Evolutionary conservation across 2,797 vertebrate species (phyloP).

Genomic region (Sitta carolinensis): DNA sequence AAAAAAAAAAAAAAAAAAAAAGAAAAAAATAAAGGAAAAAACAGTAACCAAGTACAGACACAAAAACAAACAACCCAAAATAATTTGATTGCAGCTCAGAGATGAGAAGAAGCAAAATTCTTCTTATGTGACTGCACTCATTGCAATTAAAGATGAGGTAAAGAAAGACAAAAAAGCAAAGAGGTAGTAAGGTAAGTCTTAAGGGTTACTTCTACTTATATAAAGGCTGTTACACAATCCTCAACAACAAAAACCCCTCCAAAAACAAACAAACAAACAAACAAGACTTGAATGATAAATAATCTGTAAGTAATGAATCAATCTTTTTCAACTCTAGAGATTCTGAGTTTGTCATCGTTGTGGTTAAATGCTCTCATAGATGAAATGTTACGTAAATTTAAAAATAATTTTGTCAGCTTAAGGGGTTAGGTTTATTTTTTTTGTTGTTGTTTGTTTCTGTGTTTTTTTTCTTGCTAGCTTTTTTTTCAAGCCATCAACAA

Average conservation of each 20-base stretch:
- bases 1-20: not conserved
- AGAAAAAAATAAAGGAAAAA: not conserved
- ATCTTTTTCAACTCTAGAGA: not conserved
- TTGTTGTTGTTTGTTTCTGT: not conserved
- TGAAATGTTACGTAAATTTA: not conserved
- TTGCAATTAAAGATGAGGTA: not conserved
- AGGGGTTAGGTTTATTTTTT: not conserved
- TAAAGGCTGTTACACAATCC: not conserved
- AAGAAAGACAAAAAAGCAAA: not conserved
- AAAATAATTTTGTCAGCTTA: not conserved
- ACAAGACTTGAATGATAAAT: not conserved
- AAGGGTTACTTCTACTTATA: not conserved
- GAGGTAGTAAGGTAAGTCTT: not conserved
- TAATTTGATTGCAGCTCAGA: slow-evolving; percentile 42
- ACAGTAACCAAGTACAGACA: not conserved
- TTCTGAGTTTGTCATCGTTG: not conserved
- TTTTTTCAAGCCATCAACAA: not conserved
- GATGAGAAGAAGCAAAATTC: slow-evolving; percentile 42
- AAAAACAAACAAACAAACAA: not conserved
- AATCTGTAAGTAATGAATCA: not conserved
- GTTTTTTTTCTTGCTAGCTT: not conserved
- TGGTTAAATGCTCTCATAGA: not conserved
- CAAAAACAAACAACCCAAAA: not conserved
- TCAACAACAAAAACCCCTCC: not conserved
- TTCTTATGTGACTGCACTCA: not conserved